Percentiles rank a stretch among this genome's conserved stretches.
These are phyloP conservation scores for Clostera curtula DNA, from an alignment of 2,888 invertebrate species.

Conservation along the genomic window DNA sequence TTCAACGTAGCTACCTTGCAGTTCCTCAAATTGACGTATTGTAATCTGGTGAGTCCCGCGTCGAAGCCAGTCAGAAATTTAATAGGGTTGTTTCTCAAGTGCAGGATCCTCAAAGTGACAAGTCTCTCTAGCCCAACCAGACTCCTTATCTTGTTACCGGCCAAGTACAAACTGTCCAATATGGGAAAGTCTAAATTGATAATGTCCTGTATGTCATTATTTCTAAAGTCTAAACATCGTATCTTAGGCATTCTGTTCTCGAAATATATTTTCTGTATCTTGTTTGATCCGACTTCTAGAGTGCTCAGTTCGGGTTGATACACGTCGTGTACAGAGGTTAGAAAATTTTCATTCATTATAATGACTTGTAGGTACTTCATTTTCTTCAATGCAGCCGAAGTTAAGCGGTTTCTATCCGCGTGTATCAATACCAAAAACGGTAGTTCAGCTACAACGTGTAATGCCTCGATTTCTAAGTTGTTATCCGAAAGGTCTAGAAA, in stretches of 20 bases:
- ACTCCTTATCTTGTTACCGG: constrained; percentile 80
- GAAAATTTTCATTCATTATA: constrained; percentile 69
- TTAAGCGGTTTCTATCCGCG: constrained; percentile 70
- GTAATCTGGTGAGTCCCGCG: constrained; percentile 48
- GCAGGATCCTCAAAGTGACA: constrained; percentile 78
- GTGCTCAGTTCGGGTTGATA: constrained; percentile 70
- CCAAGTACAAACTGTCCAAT: constrained; percentile 83
- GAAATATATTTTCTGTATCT: constrained; percentile 44
- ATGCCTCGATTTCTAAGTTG: constrained; percentile 50
- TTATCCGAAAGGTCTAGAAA: constrained; percentile 76
- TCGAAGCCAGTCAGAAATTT: constrained; percentile 69
- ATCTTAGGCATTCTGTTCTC: constrained; percentile 44
- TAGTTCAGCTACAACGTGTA: constrained; percentile 65
- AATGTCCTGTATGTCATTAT: constrained; percentile 64
- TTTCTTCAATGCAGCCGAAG: constrained; percentile 58
- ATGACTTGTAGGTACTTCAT: constrained; percentile 77
- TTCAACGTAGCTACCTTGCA: constrained; percentile 67
- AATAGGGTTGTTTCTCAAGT: constrained; percentile 81
- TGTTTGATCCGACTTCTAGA: constrained; percentile 72
- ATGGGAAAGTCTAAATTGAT: constrained; percentile 58
- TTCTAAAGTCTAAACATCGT: constrained; percentile 71
- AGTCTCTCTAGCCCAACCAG: constrained; percentile 77
- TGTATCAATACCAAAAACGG: constrained; percentile 73
- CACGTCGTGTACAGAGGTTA: constrained; percentile 65
- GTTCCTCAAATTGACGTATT: constrained; percentile 73